A percentile compares a stretch with the other conserved stretches of the same genome.
Conservation (phyloP, 2,888 invertebrate genomes). For the Lutraria lutraria region DNA sequence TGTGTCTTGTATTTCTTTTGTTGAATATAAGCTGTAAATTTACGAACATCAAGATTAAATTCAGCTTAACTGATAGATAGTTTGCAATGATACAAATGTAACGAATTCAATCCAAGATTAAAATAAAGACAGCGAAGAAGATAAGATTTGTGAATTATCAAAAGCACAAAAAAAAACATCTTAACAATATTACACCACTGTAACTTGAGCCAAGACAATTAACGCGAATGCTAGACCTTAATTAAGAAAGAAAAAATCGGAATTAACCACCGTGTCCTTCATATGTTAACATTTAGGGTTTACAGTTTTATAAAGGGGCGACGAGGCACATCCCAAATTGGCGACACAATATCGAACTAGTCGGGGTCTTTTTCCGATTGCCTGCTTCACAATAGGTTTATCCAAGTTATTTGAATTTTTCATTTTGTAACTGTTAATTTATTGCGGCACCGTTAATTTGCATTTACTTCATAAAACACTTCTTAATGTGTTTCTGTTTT, state of each 20-base stretch:
- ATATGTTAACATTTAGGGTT: constrained; percentile 4
- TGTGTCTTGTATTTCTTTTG: not conserved
- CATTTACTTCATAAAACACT: not conserved
- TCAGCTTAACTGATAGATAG: not conserved
- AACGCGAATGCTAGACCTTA: constrained; percentile 24
- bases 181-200: constrained; percentile 47
- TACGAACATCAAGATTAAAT: constrained; percentile 55
- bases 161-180: not conserved
- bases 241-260: constrained; percentile 9
- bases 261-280: constrained; percentile 25
- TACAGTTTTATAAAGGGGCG: constrained; percentile 48
- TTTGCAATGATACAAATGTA: constrained; percentile 45
- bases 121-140: constrained; percentile 31
- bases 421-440: not conserved
- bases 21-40: constrained; percentile 45
- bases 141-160: constrained; percentile 17
- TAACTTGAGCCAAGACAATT: constrained; percentile 54
- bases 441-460: not conserved
- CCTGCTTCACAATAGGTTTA: constrained; percentile 45
- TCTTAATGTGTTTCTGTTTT: not conserved
- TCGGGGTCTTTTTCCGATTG: constrained; percentile 62
- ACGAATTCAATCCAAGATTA: constrained; percentile 40
- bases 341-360: constrained; percentile 56
- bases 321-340: constrained; percentile 58
- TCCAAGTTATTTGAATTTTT: not conserved